Conservation (phyloP, 1,140 invertebrate genomes). For the Episyrphus balteatus region DNA sequence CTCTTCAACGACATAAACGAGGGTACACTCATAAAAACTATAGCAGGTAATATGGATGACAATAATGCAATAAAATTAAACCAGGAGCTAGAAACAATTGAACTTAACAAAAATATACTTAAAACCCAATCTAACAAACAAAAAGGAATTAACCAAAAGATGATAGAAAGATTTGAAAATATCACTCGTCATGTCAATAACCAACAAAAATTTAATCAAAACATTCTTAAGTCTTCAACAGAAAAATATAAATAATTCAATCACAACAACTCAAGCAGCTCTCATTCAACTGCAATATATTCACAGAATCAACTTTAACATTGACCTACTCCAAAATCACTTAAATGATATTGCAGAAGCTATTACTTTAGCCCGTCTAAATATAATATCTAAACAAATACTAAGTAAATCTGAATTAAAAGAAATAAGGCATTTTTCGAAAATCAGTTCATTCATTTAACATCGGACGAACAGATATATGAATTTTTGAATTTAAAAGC, state of each 20-base stretch:
- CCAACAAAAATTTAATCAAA: neutral
- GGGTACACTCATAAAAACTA: neutral
- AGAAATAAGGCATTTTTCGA: neutral
- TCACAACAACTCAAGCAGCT: no score
- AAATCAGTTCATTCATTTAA: neutral
- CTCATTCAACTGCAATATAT: neutral
- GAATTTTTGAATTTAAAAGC: constrained; percentile 2
- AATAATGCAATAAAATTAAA: constrained; percentile 2
- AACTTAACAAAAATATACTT: constrained; percentile 1
- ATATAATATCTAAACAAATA: constrained; percentile 3
- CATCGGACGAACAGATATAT: neutral
- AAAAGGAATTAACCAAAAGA: neutral
- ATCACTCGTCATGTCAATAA: constrained; percentile 1
- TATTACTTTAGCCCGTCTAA: neutral
- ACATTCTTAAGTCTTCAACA: neutral
- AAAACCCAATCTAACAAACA: neutral
- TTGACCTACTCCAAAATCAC: neutral
- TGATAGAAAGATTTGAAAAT: constrained; percentile 3
- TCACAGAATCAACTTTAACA: neutral
- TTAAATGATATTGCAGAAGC: neutral
- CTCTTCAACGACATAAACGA: no score
- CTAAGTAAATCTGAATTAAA: neutral
- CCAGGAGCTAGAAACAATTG: no score
- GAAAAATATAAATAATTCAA: neutral
- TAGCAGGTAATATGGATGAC: constrained; percentile 1